Evolutionary conservation across 1,140 invertebrate genomes (phyloP).

Genomic region (Ooceraea biroi): DNA sequence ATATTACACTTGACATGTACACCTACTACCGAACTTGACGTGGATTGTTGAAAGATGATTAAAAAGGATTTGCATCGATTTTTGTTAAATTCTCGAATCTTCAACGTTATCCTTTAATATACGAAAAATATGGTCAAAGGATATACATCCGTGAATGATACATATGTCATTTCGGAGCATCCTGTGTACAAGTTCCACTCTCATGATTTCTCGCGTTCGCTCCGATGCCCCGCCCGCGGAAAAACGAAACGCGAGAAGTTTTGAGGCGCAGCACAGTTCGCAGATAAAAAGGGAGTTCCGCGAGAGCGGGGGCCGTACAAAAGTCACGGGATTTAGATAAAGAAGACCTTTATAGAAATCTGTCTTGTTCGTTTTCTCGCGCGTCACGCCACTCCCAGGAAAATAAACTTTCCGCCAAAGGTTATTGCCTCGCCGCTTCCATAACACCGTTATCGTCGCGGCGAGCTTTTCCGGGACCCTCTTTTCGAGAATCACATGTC

Average conservation of each 20-base stretch:
- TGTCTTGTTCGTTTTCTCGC: constrained; percentile 49
- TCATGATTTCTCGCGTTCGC: neutral
- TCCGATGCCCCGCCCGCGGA: constrained; percentile 17
- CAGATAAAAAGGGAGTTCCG: constrained; percentile 27
- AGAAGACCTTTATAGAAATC: constrained; percentile 56
- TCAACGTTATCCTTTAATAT: neutral
- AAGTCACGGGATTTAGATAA: constrained; percentile 54
- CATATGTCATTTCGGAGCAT: constrained; percentile 6
- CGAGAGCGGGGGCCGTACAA: constrained; percentile 9
- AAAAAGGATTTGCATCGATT: constrained; percentile 19
- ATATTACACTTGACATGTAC: constrained; percentile 19
- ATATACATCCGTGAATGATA: constrained; percentile 42
- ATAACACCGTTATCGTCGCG: constrained; percentile 55
- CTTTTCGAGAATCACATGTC: constrained; percentile 49
- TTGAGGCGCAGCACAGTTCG: neutral
- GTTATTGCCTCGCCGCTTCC: constrained; percentile 58
- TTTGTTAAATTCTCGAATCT: constrained; percentile 20
- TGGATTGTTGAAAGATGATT: constrained; percentile 19
- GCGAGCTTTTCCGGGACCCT: constrained; percentile 15
- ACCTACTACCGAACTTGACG: constrained; percentile 36
- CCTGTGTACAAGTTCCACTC: constrained; percentile 46
- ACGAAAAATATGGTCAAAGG: constrained; percentile 28
- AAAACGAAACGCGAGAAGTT: constrained; percentile 55
- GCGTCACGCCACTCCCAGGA: constrained; percentile 34
- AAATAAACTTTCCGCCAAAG: constrained; percentile 64